These are phyloP conservation scores for Phaetusa simplex DNA, from an alignment of 2,113 vertebrate genomes.

Conservation along the genomic window DNA sequence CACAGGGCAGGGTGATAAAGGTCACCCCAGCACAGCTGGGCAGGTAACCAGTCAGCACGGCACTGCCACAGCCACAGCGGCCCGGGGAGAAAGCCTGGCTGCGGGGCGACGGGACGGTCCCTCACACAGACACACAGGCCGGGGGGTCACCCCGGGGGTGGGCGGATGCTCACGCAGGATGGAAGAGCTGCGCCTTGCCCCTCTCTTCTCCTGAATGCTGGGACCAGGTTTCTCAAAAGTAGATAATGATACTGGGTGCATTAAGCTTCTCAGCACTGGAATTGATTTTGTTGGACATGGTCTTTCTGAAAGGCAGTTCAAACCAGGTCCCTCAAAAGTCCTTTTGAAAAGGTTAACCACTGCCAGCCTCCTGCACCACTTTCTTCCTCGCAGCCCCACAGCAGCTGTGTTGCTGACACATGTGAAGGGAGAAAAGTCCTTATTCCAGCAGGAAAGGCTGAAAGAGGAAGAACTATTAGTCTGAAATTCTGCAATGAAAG, in stretches of 20 bases:
- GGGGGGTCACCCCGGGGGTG: fast-evolving
- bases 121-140: neutral
- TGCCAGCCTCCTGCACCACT: neutral
- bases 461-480: neutral
- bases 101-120: fast-evolving
- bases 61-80: fast-evolving
- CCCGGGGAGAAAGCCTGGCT: neutral
- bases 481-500: neutral
- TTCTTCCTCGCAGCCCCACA: neutral
- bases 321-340: neutral
- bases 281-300: neutral
- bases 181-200: neutral
- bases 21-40: neutral
- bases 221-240: neutral
- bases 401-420: neutral
- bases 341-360: neutral
- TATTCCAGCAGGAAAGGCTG: neutral
- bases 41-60: neutral
- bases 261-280: neutral
- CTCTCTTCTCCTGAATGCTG: neutral
- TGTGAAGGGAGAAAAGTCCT: neutral
- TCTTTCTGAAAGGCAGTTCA: neutral
- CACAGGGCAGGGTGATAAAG: neutral
- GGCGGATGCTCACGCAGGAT: neutral
- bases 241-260: neutral